Percentiles rank a stretch among this genome's conserved stretches.
Conservation (phyloP, 2,113 vertebrate genomes). For the Panthera leo region DNA sequence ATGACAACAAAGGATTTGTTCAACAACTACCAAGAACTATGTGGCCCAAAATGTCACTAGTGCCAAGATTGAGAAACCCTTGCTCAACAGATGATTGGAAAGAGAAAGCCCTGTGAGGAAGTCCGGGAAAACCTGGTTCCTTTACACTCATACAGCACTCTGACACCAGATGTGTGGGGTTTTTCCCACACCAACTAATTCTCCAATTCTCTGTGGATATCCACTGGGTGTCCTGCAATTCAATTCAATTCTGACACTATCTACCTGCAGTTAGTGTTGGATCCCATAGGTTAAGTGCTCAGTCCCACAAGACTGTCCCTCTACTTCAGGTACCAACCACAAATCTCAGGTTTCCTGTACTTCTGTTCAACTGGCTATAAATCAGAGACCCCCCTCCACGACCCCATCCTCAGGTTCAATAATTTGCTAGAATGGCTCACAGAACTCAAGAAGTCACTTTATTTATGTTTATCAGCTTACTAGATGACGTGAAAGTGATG, state of each 20-base stretch:
- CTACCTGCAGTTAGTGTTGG: background rate
- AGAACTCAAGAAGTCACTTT: background rate
- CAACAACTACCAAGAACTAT: background rate
- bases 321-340: too few species aligned
- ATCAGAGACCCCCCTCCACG: background rate
- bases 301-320: background rate
- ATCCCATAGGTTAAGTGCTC: background rate
- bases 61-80: background rate
- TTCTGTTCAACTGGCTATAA: background rate
- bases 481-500: background rate
- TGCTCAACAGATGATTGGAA: background rate
- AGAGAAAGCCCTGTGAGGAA: background rate
- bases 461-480: background rate
- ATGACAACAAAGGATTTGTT: background rate
- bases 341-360: background rate
- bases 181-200: background rate
- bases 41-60: background rate
- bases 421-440: background rate
- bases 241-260: background rate
- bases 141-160: background rate
- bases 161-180: background rate
- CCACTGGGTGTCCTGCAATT: background rate
- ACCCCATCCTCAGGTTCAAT: background rate
- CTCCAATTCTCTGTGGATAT: background rate
- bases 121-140: background rate